Evolutionary conservation across 2,113 vertebrate genomes (phyloP), one percentile per base, ranked within the genome.

Genomic region (Labeo rohita): DNA sequence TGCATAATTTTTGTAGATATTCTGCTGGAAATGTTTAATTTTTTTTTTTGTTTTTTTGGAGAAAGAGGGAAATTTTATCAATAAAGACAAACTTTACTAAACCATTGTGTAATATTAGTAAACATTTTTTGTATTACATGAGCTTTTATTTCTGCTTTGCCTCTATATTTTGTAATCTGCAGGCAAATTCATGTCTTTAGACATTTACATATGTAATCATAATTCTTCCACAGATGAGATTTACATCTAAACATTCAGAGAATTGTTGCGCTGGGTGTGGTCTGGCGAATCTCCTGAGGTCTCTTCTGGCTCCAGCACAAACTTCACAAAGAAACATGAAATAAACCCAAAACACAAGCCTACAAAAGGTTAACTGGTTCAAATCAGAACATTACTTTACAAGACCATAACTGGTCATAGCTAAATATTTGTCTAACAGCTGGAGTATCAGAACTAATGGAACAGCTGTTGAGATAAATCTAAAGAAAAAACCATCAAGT

Each of bases 11-110:
- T 56, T 45, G 59, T 79, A 52, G 52, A 87, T 74, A 83, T 50
- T 87, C 83, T 70, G 76, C 77, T 68, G 63, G 80, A 68, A 50
- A 83, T 68, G 45, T 68, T 10, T 0, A 56, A 34, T 36, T 39
- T 36, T 70, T 28, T 28, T 28, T 28, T 39, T 36, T 70, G 1
- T 28, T 28, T 28, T 28, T 72, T 54, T 66, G 74, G 65, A 85
- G 88, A 92, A 93, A 91, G 90, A 93, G 92, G 93, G 93, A 94
- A 91, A 92, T 90, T 92, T 92, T 90, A 93, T 91, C 84, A 73
- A 90, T 90, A 88, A 91, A 89, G 91, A 89, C 91, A 87, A 93
- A 88, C 89, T 92, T 92, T 88, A 75, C 90, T 91, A 93, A 93
- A 91, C 87, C 88, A 54, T 77, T 91, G 77, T 84, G 88, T 87